A percentile compares a stretch with the other conserved stretches of the same genome.
phyloP scores from a whole-genome alignment of 2,113 vertebrate species.

The Amblyornis subalaris region DNA sequence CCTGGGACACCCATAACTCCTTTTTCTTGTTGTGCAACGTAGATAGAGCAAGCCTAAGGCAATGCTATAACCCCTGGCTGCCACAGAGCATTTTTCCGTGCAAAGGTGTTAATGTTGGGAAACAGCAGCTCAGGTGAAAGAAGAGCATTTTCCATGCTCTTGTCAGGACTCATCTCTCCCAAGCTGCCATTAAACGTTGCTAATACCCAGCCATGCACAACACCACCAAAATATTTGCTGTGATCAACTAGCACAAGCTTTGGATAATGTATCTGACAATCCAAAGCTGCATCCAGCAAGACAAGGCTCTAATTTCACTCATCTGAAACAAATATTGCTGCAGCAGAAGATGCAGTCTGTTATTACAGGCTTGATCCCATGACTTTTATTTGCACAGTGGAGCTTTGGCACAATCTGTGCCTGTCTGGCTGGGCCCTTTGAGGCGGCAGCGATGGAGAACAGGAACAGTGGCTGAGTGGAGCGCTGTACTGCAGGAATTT shows the following conservation, averaged over 20 bases:
- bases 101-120: not conserved
- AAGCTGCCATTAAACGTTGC: not conserved
- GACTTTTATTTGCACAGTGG: not conserved
- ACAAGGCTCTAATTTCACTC: not conserved
- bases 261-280: not conserved
- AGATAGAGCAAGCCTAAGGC: not conserved
- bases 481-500: not conserved
- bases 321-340: fast-evolving
- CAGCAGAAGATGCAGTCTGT: not conserved
- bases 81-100: not conserved
- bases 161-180: not conserved
- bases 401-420: not conserved
- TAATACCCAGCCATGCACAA: not conserved
- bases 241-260: not conserved
- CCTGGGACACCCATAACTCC: not conserved
- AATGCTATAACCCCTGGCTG: not conserved
- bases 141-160: not conserved
- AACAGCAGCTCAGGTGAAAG: not conserved
- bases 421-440: not conserved
- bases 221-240: not conserved
- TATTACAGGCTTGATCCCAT: not conserved
- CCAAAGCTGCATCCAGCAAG: not conserved
- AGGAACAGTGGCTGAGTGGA: not conserved
- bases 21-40: not conserved
- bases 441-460: fast-evolving